Base-by-base conservation (phyloP, 1,140 invertebrate species). In the Formica selysi region DNA sequence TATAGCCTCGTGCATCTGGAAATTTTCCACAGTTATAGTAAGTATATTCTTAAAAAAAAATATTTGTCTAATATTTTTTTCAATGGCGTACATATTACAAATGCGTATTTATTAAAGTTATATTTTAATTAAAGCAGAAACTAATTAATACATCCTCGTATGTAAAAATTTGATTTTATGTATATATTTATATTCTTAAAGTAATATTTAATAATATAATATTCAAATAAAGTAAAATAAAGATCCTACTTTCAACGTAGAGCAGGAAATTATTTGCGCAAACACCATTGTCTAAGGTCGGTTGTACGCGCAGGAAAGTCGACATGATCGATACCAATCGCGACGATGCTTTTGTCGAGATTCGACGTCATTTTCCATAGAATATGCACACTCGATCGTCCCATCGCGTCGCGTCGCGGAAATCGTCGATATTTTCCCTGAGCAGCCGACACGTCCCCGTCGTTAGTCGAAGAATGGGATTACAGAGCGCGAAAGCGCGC, bases 351-450 rank as follows among this genome's bases (percentile, higher is more conserved):
- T 57, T 32, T 36, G 16, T 59, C 54, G 48, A 73, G 57, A 78
- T 51, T n/a, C 36, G 13, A 57, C 13, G 57, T 26, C 29, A 61
- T 76, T 87, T 88, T 26, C 44, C 59, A 10, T 48, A 36, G 57
- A 59, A 22, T 76, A 86, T 78, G 61, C 64, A 67, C 54, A 44
- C 62, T 29, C 65, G 79, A 74, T 44, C 59, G 10, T 51, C 8
- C 13, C n/a, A 1, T 62, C 68, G 26, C 19, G 71, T 62, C 80
- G 57, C 38, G 51, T 64, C 79, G 64, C 57, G 57, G 8, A 54
- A n/a, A 70, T 73, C 41, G 78, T 65, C 83, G 88, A 90, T 87
- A 54, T 81, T 87, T 87, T 90, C 59, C 70, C 88, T 61, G 61
- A 36, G 68, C 65, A 48, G 57, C 62, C 85, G 48, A 85, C 64